Evolutionary conservation across 2,888 invertebrate genomes (phyloP).

Genomic region (Nymphalis urticae): DNA sequence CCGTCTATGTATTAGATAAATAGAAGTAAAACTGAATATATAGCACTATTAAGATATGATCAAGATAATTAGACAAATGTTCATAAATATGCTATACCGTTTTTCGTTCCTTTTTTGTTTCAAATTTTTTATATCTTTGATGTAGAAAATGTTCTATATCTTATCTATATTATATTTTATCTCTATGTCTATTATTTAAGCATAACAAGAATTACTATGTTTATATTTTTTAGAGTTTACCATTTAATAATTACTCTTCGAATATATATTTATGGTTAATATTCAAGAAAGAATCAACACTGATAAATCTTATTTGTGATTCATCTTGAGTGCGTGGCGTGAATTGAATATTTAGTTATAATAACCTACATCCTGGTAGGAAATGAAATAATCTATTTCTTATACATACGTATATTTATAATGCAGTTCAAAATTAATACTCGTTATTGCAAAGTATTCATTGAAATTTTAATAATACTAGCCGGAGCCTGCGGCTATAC

Average conservation of each 20-base stretch:
- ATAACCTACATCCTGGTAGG: constrained; percentile 42
- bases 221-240: neutral
- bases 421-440: neutral
- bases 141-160: neutral
- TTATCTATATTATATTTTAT: too few species aligned
- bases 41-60: neutral
- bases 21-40: neutral
- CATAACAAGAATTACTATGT: too few species aligned
- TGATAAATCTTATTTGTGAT: constrained; percentile 39
- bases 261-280: constrained; percentile 27
- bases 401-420: constrained; percentile 10
- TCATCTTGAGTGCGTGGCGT: constrained; percentile 37
- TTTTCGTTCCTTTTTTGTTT: neutral
- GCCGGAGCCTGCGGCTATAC: too few species aligned
- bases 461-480: neutral
- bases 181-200: too few species aligned
- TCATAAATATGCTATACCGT: neutral
- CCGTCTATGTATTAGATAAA: neutral
- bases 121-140: neutral
- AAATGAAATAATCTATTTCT: constrained; percentile 36
- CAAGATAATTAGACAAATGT: neutral
- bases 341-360: constrained; percentile 38
- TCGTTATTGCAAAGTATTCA: neutral
- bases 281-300: constrained; percentile 33
- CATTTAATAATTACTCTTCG: constrained; percentile 18